Percentiles rank a stretch among this genome's conserved stretches.
These are phyloP conservation scores for Nesogale talazaci DNA, from an alignment of 2,113 vertebrate genomes.

Conservation along the genomic window DNA sequence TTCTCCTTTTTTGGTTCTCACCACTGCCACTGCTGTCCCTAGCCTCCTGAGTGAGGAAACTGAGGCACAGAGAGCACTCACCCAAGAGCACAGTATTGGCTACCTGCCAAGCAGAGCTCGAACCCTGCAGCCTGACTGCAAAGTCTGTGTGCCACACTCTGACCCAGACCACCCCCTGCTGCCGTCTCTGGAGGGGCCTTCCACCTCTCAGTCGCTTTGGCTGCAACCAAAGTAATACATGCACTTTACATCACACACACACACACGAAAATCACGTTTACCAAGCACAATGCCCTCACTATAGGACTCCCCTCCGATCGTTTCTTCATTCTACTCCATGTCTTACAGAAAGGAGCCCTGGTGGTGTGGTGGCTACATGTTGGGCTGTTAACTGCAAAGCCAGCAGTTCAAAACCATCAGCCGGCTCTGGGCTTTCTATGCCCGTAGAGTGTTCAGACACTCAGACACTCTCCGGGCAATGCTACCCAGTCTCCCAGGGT, in stretches of 20 bases:
- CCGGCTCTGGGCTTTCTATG: background rate
- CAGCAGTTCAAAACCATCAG: background rate
- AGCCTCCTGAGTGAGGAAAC: background rate
- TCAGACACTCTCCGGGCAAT: no score
- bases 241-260: background rate
- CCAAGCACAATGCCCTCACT: background rate
- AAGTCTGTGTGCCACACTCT: background rate
- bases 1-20: background rate
- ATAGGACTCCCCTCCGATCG: no score
- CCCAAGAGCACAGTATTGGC: background rate
- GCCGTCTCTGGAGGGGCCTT: background rate
- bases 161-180: background rate
- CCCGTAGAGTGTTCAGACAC: no score
- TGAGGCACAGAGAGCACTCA: background rate
- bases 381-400: no score
- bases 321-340: background rate
- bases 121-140: background rate
- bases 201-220: no score
- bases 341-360: no score
- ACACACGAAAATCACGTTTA: background rate
- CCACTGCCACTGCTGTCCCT: rapidly evolving
- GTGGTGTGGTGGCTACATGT: no score
- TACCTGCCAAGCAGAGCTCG: background rate
- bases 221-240: background rate
- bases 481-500: no score